Percentiles rank a stretch among this genome's conserved stretches.
Evolutionary conservation across 1,140 invertebrate genomes (phyloP).

Genomic region (Phenacoccus solenopsis): DNA sequence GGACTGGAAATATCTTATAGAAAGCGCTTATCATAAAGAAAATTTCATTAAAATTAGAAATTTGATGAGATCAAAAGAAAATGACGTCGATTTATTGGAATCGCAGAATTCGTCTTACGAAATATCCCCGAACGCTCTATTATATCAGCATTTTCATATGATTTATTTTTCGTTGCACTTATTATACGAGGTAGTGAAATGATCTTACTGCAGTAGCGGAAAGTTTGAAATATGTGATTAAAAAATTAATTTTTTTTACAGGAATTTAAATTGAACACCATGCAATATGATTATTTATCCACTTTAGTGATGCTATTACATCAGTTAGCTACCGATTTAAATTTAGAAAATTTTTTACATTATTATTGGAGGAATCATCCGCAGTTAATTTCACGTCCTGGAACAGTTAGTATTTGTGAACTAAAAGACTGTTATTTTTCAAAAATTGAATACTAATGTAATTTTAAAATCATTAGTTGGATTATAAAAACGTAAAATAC

Average conservation of each 20-base stretch:
- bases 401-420: not conserved
- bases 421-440: not conserved
- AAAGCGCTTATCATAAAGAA: constrained; percentile 41
- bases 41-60: constrained; percentile 21
- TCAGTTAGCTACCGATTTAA: constrained; percentile 65
- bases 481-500: not conserved
- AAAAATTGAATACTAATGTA: not conserved
- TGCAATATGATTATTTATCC: constrained; percentile 51
- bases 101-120: not conserved
- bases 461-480: not conserved
- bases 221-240: not conserved
- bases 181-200: constrained; percentile 55
- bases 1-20: constrained; percentile 65
- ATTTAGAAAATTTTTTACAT: constrained; percentile 53
- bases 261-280: constrained; percentile 69
- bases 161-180: constrained; percentile 73
- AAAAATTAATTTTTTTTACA: constrained; percentile 27
- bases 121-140: constrained; percentile 44
- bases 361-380: constrained; percentile 84
- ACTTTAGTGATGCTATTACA: constrained; percentile 58
- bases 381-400: constrained; percentile 33
- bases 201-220: not conserved
- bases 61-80: constrained; percentile 20
- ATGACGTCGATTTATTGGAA: not conserved
- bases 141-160: constrained; percentile 60